phyloP scores from a whole-genome alignment of 2,797 vertebrate genomes.

The Adelosebastes latens region DNA sequence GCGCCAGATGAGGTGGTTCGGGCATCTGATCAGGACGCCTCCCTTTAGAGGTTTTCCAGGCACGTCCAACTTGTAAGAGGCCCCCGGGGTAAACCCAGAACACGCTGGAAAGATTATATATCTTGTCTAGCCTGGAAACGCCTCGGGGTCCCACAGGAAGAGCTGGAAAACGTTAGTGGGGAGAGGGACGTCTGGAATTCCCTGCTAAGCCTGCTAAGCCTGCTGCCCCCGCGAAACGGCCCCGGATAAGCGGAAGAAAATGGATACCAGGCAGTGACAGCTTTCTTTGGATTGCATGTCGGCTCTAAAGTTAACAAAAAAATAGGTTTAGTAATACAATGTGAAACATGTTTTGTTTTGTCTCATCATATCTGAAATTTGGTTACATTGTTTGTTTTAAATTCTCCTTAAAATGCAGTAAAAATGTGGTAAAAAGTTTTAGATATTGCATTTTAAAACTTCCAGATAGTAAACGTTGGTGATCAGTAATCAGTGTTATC shows the following conservation, averaged over 20 bases:
- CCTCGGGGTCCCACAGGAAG: too few species aligned
- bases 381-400: background rate
- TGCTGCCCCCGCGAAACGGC: too few species aligned
- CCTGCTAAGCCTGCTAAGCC: too few species aligned
- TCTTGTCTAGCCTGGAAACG: too few species aligned
- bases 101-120: too few species aligned
- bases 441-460: background rate
- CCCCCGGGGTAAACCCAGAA: too few species aligned
- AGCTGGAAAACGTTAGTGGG: too few species aligned
- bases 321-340: background rate
- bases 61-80: too few species aligned
- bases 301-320: background rate
- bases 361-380: background rate
- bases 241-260: too few species aligned
- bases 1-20: too few species aligned
- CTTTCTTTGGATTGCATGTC: background rate
- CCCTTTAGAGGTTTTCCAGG: too few species aligned
- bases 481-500: background rate
- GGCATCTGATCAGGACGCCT: too few species aligned
- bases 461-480: background rate
- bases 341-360: background rate
- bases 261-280: background rate
- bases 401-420: background rate
- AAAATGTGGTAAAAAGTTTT: background rate
- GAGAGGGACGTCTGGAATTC: rapidly evolving